Evolutionary conservation across 2,113 vertebrate genomes (phyloP), one percentile per base, ranked within the genome.

Genomic region (human): DNA sequence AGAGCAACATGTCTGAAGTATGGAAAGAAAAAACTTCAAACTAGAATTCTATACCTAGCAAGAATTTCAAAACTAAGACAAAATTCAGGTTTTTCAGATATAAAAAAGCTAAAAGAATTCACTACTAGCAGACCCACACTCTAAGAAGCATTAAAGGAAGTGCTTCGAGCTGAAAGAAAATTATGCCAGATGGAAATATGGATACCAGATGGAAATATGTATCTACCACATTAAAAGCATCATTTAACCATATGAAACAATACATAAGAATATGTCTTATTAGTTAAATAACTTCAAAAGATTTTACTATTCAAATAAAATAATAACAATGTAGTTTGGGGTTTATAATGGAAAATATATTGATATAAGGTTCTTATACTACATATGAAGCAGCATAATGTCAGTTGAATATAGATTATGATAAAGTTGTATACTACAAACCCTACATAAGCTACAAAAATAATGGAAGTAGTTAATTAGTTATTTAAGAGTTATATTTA

Each of bases 51-150:
- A 81, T 88, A 38, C 17, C 48, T 75, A 89, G 45, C 25, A 79
- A 95, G 96, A 89, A 38, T 43, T 68, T 93, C 61, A 93, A 95
- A 70, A 68, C 22, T 59, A 81, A 92, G 40, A 35, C 25, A 93
- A 93, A 92, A 76, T 92, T 75, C 91, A 70, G 30, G 27, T 25
- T 83, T 81, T 79, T 55, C n/a, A 78, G 38, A 45, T 5, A 89
- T 32, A 82, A 79, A 73, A 64, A 57, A 59, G 17, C 9, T 84
- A 78, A 48, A 79, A 55, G 35, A 92, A 90, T 43, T n/a, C 10
- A 94, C 68, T 86, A 57, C 48, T 75, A 89, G 23, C 35, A 96
- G 17, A 80, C 14, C 9, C 12, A 89, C 27, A 82, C 8, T 82
- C 66, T 43, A 78, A 78, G 59, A 95, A 72, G 68, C 66, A 32